Conservation (phyloP, 1,140 invertebrate species). For the Zeugodacus cucurbitae region DNA sequence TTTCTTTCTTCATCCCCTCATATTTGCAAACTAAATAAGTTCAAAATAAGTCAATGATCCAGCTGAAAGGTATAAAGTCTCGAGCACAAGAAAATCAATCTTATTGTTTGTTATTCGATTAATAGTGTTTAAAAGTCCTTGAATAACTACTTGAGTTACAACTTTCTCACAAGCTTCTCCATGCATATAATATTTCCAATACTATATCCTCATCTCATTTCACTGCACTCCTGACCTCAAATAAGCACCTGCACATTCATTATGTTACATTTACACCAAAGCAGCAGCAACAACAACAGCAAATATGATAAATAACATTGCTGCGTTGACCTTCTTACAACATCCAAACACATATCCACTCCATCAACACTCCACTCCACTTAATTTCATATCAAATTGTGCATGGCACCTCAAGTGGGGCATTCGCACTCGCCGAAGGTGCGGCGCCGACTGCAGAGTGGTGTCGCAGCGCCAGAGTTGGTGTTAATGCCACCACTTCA, state of each 20-base stretch:
- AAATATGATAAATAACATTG: neutral
- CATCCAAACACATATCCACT: no score
- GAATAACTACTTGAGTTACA: neutral
- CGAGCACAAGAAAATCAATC: no score
- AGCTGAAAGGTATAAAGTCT: no score
- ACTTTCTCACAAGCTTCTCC: neutral
- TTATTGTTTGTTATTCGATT: no score
- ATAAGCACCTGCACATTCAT: neutral
- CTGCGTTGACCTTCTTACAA: neutral
- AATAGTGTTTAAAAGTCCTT: neutral
- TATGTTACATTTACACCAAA: neutral
- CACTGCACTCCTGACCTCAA: neutral
- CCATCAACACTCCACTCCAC: neutral
- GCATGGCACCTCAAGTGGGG: neutral
- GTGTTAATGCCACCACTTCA: constrained; percentile 30
- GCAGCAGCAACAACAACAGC: neutral
- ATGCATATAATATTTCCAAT: neutral
- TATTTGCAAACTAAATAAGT: no score
- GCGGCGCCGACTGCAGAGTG: neutral
- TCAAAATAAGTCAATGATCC: no score
- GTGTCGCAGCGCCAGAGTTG: neutral
- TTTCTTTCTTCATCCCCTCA: no score
- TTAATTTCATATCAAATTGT: constrained; percentile 18
- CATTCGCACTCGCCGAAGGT: neutral
- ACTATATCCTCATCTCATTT: neutral